Evolutionary conservation across 2,888 invertebrate genomes (phyloP), one percentile per base, ranked within the genome.

Genomic region (Drosophila aldrichi): DNA sequence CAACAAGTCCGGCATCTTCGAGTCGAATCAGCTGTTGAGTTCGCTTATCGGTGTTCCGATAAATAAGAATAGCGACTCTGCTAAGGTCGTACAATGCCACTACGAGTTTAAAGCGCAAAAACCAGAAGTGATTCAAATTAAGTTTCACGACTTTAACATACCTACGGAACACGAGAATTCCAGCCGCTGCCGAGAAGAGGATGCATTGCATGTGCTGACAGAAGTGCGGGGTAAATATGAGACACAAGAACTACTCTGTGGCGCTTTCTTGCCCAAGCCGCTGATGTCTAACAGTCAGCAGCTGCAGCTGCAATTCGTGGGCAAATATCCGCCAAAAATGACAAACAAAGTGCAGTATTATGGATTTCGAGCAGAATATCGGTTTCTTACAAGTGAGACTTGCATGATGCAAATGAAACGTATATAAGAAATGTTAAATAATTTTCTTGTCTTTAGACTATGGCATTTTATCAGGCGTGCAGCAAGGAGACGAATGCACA

Each of bases 241-340:
- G 91, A 96, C 97, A 90, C 96, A 98, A 63, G 97, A 97, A 88
- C 96, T 96, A 32, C 97, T 97, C 91, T 99, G 99, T 92, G 98
- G 97, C 41, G 95, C 95, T 76, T 90, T 87, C 51, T 93, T 96
- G 59, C 98, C 98, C 1, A 96, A 96, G 80, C 97, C 97, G 65
- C 94, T 98, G 77, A 98, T 99, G 98, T 98, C 98, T 67, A 97
- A 96, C 91, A 97, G 97, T 46, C 96, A 97, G 56, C 95, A 96
- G 88, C 94, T 99, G 90, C 95, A 96, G 91, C 93, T 99, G 65
- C 97, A 98, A 93, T 98, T 98, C 92, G 95, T 95, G 70, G 97
- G 97, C 54, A 94, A 95, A 58, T 85, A 90, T 75, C 91, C 91
- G n/a, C 89, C 91, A 0, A 63, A 54, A 22, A 80, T 77, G 68